phyloP scores from a whole-genome alignment of 53 echinoderm and acorn worm genomes.

The Apostichopus leukothele region DNA sequence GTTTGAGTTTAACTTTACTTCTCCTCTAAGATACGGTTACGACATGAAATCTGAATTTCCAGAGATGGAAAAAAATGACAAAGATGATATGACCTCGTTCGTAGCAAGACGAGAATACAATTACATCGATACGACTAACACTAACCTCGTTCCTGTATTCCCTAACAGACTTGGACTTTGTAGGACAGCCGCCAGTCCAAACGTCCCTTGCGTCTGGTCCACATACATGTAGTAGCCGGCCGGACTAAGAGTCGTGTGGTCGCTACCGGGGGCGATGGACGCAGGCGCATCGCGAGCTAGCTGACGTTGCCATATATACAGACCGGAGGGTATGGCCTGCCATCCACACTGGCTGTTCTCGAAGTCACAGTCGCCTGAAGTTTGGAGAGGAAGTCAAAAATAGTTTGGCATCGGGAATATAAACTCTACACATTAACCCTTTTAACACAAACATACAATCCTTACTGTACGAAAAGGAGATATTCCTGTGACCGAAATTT shows the following conservation, averaged over 20 bases:
- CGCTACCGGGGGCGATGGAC: constrained; percentile 62
- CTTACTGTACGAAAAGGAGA: too few relatives aligned
- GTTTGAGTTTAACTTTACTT: too few relatives aligned
- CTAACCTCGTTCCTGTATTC: constrained; percentile 69
- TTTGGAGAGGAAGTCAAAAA: not conserved
- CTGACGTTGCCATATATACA: constrained; percentile 68
- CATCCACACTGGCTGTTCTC: constrained; percentile 79
- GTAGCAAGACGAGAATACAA: too few relatives aligned
- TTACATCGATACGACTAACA: not conserved
- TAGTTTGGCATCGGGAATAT: not conserved
- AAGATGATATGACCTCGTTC: too few relatives aligned
- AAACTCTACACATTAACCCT: too few relatives aligned
- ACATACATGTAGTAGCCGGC: constrained; percentile 83
- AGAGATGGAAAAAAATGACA: too few relatives aligned
- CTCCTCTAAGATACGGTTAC: too few relatives aligned
- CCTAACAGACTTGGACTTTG: constrained; percentile 69
- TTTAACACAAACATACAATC: too few relatives aligned
- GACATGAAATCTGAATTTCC: too few relatives aligned
- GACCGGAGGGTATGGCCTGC: constrained; percentile 62
- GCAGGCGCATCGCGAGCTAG: constrained; percentile 55
- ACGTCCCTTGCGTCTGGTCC: constrained; percentile 81
- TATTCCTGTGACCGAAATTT: too few relatives aligned
- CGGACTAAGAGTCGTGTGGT: constrained; percentile 68
- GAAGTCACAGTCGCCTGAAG: constrained; percentile 77
- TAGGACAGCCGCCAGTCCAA: constrained; percentile 72